Conservation (phyloP, 2,113 vertebrate genomes). For the Rhizomys pruinosus region DNA sequence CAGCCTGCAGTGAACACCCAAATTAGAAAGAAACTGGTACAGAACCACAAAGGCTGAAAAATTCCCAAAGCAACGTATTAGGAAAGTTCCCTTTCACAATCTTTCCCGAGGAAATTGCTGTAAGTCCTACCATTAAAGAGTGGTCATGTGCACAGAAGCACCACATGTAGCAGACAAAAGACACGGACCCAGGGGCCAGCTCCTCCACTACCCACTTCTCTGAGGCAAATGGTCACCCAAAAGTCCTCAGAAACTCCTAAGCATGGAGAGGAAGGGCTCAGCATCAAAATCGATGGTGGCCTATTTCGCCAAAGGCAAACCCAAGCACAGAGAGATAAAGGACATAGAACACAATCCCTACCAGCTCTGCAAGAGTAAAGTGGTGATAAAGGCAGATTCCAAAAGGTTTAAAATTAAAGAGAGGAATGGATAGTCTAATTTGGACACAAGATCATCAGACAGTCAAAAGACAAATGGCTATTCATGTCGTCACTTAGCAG, state of each 20-base stretch:
- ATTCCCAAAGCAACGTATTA: neutral
- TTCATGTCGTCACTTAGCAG: neutral
- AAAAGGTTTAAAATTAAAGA: neutral
- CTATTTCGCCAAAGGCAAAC: neutral
- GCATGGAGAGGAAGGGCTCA: neutral
- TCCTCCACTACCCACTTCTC: neutral
- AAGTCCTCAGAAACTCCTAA: neutral
- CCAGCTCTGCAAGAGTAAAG: neutral
- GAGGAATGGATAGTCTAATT: neutral
- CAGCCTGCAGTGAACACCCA: neutral
- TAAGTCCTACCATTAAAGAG: neutral
- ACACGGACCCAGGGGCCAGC: neutral
- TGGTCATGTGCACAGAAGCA: neutral
- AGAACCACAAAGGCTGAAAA: conserved; percentile 1
- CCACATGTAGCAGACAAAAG: fast-evolving
- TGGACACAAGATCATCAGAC: neutral
- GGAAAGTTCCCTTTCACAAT: neutral
- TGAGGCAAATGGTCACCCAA: neutral
- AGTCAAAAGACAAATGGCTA: neutral
- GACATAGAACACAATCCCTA: neutral
- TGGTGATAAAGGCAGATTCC: neutral
- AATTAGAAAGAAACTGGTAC: neutral
- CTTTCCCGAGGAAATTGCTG: neutral
- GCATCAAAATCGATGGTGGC: neutral
- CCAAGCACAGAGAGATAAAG: neutral